Evolutionary conservation across 2,888 invertebrate genomes (phyloP).

Genomic region (Clunio marinus): DNA sequence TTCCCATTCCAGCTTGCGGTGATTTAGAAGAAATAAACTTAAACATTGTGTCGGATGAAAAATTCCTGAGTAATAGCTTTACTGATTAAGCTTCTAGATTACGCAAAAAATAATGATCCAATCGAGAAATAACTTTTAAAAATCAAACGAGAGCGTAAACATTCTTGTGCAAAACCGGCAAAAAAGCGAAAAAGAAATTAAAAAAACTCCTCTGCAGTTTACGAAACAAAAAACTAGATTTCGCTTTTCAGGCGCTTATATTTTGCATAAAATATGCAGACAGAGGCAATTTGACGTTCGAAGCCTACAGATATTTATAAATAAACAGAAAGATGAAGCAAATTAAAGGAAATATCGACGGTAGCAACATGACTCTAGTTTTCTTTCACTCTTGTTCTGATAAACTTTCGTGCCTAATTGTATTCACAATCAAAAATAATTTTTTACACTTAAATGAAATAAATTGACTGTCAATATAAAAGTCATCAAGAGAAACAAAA

Average conservation of each 20-base stretch:
- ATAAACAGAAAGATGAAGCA: not conserved
- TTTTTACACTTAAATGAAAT: too few relatives aligned
- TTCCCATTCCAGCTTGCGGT: not conserved
- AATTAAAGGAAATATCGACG: slow-evolving; percentile 9
- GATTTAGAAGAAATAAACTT: not conserved
- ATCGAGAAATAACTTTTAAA: not conserved
- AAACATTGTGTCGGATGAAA: not conserved
- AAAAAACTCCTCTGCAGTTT: not conserved
- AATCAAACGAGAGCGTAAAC: not conserved
- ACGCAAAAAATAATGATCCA: slow-evolving; percentile 24
- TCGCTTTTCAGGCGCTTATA: not conserved
- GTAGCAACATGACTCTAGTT: not conserved
- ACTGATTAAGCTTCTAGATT: slow-evolving; percentile 28
- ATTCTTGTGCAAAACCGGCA: not conserved
- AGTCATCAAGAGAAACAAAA: too few relatives aligned
- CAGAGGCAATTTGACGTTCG: not conserved
- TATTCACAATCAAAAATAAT: too few relatives aligned
- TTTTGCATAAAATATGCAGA: slow-evolving; percentile 29
- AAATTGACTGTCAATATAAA: too few relatives aligned
- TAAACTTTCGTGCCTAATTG: too few relatives aligned
- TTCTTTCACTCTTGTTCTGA: too few relatives aligned
- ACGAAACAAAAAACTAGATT: not conserved
- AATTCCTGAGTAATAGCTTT: slow-evolving; percentile 11
- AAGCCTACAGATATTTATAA: not conserved
- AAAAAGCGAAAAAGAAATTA: not conserved